phyloP scores from a whole-genome alignment of 1,140 invertebrate genomes.

The Glomeris maerens region DNA sequence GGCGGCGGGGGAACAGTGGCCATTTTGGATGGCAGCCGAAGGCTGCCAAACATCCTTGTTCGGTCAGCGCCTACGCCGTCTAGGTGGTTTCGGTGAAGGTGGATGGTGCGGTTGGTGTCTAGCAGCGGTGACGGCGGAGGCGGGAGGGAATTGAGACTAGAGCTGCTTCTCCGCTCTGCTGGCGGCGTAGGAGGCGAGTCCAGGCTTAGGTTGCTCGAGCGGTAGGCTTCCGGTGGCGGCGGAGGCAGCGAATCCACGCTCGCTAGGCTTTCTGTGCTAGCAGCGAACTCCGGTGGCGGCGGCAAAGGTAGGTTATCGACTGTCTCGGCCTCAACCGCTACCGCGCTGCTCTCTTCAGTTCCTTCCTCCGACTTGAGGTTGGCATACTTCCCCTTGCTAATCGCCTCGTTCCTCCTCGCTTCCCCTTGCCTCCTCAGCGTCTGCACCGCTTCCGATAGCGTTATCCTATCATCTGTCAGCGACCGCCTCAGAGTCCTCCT shows the following conservation, averaged over 20 bases:
- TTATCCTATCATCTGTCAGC: constrained; percentile 24
- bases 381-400: constrained; percentile 8
- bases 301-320: constrained; percentile 25
- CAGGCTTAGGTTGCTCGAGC: constrained; percentile 22
- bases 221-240: constrained; percentile 34
- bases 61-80: too few relatives aligned
- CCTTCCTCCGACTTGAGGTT: neutral
- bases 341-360: neutral
- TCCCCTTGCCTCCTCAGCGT: neutral
- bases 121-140: constrained; percentile 24
- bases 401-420: neutral
- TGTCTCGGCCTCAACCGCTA: constrained; percentile 9
- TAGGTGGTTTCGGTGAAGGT: too few relatives aligned
- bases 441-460: constrained; percentile 11
- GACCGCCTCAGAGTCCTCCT: constrained; percentile 25
- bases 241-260: constrained; percentile 34
- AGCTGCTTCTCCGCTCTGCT: constrained; percentile 19
- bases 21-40: too few relatives aligned
- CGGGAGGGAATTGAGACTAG: constrained; percentile 23
- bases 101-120: constrained; percentile 15
- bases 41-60: too few relatives aligned
- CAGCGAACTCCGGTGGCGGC: constrained; percentile 23
- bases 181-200: constrained; percentile 27
- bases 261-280: constrained; percentile 15
- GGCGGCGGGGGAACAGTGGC: constrained; percentile 39